Percentiles rank a stretch among this genome's conserved stretches.
Evolutionary conservation across 2,797 vertebrate species (phyloP).

Genomic region (Carduelis carduelis): DNA sequence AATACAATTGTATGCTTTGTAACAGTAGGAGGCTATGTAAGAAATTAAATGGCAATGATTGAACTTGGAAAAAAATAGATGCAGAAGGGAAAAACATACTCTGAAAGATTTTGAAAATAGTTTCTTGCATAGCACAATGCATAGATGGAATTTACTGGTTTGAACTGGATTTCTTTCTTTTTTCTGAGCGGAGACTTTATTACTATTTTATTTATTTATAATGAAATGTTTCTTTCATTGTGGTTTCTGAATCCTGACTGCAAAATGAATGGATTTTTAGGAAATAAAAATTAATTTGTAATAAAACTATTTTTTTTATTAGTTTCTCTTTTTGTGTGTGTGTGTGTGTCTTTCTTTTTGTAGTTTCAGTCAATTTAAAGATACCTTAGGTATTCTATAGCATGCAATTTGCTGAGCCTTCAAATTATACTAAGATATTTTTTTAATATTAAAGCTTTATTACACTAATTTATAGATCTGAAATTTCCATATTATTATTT

Average conservation of each 20-base stretch:
- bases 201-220: not conserved
- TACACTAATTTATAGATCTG: not conserved
- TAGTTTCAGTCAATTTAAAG: not conserved
- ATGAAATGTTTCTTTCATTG: not conserved
- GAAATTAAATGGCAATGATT: not conserved
- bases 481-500: not conserved
- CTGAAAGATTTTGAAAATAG: not conserved
- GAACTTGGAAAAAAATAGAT: not conserved
- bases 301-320: accelerated
- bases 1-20: not conserved
- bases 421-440: not conserved
- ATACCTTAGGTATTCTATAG: not conserved
- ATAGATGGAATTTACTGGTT: not conserved
- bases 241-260: not conserved
- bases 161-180: not conserved
- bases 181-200: not conserved
- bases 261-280: not conserved
- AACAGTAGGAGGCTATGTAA: not conserved
- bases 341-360: not conserved
- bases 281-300: not conserved
- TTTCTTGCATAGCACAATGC: not conserved
- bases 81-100: not conserved
- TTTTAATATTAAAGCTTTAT: not conserved
- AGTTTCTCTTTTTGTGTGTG: not conserved
- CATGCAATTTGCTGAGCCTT: not conserved